Evolutionary conservation across 2,888 invertebrate genomes (phyloP), one percentile per base, ranked within the genome.

Genomic region (Nomada ferruginata): DNA sequence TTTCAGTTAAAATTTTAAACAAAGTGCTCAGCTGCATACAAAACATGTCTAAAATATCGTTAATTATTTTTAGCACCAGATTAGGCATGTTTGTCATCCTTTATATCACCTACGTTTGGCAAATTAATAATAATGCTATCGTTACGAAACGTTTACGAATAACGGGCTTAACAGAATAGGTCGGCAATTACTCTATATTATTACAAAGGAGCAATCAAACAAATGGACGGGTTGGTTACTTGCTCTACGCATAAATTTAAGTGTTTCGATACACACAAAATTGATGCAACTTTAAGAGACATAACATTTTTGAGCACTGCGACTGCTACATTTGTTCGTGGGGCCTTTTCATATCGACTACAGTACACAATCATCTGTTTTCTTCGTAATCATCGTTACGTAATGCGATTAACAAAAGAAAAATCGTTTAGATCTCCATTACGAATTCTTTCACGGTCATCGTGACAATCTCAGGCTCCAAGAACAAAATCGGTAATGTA

Each of bases 181-280:
- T 74, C 53, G 65, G 59, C 60, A 50, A 82, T 72, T 63, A 81
- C 47, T 23, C 72, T 65, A 66, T 26, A 69, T 64, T 59, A 55
- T 76, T 68, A 71, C 11, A 73, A 64, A 80, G 79, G 85, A 83
- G 73, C 55, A 60, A 79, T 79, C 74, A 83, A 87, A 83, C 44
- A 85, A 85, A 79, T 83, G 86, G 86, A 87, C 86, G 86, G 86
- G 86, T 85, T 61, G 61, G 76, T 83, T 82, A 61, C 82, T 83
- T 85, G 83, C 52, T 78, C 78, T 78, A 85, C 68, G 52, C 63
- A 73, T 70, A 73, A 36, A 50, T 75, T 73, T 79, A 83, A 75
- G 60, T 80, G 75, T 70, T 74, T 63, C 63, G 52, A 69, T 74
- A 76, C 61, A 61, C 52, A 63, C 29, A 72, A 73, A 77, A 73